Percentiles rank a stretch among this genome's conserved stretches.
phyloP scores from a whole-genome alignment of 2,113 vertebrate genomes.

The Esox niger region DNA sequence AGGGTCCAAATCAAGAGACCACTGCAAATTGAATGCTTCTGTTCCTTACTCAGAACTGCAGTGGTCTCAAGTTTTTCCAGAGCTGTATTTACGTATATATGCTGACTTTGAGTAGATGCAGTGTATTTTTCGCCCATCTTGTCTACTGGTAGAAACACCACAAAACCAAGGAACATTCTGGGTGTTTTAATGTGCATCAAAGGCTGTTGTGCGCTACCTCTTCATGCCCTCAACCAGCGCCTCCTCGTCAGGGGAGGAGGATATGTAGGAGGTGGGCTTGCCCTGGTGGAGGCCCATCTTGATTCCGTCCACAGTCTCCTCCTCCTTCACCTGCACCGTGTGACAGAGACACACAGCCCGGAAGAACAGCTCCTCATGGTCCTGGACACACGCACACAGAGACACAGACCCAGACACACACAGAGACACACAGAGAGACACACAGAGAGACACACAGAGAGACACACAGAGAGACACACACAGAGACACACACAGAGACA shows the following conservation, averaged over 20 bases:
- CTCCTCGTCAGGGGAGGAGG: slow-evolving; percentile 94
- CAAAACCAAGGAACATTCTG: too few relatives aligned
- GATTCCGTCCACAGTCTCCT: slow-evolving; percentile 80
- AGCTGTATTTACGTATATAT: too few relatives aligned
- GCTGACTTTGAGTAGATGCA: too few relatives aligned
- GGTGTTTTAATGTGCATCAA: background rate
- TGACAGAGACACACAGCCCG: slow-evolving; percentile 95
- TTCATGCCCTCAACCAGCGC: slow-evolving; percentile 96
- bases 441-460: background rate
- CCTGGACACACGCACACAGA: slow-evolving; percentile 64
- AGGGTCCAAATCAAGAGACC: too few relatives aligned
- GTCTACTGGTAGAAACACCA: too few relatives aligned
- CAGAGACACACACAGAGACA: background rate
- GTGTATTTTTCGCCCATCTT: too few relatives aligned
- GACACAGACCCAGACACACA: background rate
- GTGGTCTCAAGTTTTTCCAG: too few relatives aligned
- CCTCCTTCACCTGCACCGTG: slow-evolving; percentile 96
- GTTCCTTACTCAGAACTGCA: too few relatives aligned
- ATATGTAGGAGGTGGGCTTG: slow-evolving; percentile 88
- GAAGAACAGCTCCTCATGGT: slow-evolving; percentile 94
- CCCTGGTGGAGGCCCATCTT: slow-evolving; percentile 80
- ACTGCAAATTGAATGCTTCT: too few relatives aligned
- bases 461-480: background rate
- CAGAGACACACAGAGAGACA: background rate
- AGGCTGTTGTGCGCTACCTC: slow-evolving; percentile 66